A percentile compares a stretch with the other conserved stretches of the same genome.
phyloP scores from a whole-genome alignment of 2,888 invertebrate species.

The Eristalis pertinax region DNA sequence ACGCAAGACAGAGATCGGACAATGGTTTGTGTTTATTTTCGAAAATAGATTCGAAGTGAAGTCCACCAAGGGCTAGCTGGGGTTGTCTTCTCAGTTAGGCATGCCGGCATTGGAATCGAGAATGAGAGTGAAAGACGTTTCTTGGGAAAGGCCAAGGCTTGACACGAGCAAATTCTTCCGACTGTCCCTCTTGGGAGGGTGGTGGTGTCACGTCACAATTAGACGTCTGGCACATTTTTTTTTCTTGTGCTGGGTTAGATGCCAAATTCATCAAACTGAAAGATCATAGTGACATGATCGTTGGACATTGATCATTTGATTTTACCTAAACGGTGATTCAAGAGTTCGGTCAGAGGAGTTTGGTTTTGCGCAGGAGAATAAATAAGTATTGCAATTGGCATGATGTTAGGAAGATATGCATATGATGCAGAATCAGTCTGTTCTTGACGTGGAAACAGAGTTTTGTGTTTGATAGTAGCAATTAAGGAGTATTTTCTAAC shows the following conservation, averaged over 20 bases:
- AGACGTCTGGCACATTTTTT: background rate
- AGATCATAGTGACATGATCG: background rate
- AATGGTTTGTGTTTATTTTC: background rate
- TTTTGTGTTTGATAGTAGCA: too few species aligned
- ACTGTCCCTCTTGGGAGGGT: background rate
- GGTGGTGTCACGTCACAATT: background rate
- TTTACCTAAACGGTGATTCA: background rate
- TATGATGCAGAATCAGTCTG: too few species aligned
- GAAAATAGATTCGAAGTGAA: constrained; percentile 2
- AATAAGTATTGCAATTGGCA: too few species aligned
- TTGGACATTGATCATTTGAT: background rate
- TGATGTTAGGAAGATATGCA: too few species aligned
- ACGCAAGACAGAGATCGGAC: background rate
- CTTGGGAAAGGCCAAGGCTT: constrained; percentile 1
- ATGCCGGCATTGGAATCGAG: constrained; percentile 37
- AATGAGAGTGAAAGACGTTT: constrained; percentile 43
- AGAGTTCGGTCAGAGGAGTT: background rate
- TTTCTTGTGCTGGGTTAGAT: background rate
- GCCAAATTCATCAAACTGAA: background rate
- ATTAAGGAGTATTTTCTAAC: too few species aligned
- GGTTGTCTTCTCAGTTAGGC: background rate
- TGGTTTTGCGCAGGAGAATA: background rate
- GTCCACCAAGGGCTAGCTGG: constrained; percentile 9
- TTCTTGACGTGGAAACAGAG: too few species aligned
- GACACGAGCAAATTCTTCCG: background rate